These are phyloP conservation scores for Montipora foliosa DNA, from an alignment of 64 coral and sea anemone species.

Conservation along the genomic window DNA sequence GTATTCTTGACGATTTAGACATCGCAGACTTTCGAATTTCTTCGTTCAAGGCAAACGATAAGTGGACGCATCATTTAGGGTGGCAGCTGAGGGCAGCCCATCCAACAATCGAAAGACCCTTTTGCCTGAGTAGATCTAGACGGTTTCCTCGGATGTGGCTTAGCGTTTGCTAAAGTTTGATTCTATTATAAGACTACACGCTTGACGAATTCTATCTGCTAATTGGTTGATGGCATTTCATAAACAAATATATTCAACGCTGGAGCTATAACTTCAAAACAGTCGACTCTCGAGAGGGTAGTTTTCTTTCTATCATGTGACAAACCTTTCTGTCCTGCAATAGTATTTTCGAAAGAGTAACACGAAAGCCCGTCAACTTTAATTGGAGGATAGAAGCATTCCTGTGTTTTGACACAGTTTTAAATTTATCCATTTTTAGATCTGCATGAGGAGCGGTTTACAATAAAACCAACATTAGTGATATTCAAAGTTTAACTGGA, in stretches of 20 bases:
- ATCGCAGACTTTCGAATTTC: background rate
- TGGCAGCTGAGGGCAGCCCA: background rate
- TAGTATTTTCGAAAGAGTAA: no score
- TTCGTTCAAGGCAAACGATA: background rate
- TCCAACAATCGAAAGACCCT: background rate
- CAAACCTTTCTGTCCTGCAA: no score
- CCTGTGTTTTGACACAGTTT: no score
- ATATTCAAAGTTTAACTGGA: no score
- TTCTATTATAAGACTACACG: background rate
- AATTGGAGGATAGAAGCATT: no score
- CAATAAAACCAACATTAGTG: no score
- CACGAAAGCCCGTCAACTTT: no score
- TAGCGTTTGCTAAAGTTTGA: background rate
- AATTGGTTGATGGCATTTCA: background rate
- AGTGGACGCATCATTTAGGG: background rate
- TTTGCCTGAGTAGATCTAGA: background rate
- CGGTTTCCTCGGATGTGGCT: background rate
- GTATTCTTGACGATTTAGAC: slow-evolving; percentile 10
- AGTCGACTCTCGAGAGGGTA: no score
- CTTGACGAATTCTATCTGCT: background rate
- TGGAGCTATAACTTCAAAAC: slow-evolving; percentile 2
- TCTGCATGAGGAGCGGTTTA: no score
- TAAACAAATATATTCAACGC: slow-evolving; percentile 5
- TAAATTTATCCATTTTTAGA: no score
- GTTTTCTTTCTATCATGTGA: background rate